Evolutionary conservation across 2,113 vertebrate genomes (phyloP).

Genomic region (Anguilla rostrata): DNA sequence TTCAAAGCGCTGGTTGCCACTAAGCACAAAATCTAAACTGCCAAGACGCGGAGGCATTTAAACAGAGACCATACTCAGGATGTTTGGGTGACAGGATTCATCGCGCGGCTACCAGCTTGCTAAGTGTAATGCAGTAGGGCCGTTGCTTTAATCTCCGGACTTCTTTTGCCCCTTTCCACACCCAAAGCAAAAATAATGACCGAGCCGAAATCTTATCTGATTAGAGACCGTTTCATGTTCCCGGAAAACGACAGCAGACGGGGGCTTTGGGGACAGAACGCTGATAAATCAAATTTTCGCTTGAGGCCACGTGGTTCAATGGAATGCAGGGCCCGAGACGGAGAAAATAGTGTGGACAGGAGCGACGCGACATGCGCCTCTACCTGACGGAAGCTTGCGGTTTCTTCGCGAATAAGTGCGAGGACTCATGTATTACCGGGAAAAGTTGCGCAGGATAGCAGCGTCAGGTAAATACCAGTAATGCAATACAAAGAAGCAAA

Average conservation of each 20-base stretch:
- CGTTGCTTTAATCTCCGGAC: neutral
- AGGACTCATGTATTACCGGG: neutral
- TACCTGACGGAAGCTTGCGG: neutral
- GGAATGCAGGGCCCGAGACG: slow-evolving; percentile 38
- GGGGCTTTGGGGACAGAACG: slow-evolving; percentile 6
- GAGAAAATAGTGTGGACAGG: slow-evolving; percentile 36
- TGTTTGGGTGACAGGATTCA: neutral
- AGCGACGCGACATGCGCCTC: neutral
- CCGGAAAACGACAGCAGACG: neutral
- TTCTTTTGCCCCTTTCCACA: neutral
- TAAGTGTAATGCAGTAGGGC: neutral
- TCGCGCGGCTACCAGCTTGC: neutral
- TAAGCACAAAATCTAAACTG: neutral
- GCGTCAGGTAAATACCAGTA: too few species aligned
- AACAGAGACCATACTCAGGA: neutral
- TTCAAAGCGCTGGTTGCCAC: neutral
- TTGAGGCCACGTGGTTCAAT: slow-evolving; percentile 47
- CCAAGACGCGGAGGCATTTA: neutral
- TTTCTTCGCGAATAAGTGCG: neutral
- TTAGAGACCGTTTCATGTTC: slow-evolving; percentile 6
- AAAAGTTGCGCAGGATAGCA: neutral
- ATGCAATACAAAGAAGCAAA: neutral
- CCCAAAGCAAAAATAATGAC: neutral
- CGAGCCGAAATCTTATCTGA: neutral
- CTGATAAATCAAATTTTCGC: slow-evolving; percentile 32